These are phyloP conservation scores for Thera obeliscata DNA, from an alignment of 2,888 invertebrate genomes.

Conservation along the genomic window DNA sequence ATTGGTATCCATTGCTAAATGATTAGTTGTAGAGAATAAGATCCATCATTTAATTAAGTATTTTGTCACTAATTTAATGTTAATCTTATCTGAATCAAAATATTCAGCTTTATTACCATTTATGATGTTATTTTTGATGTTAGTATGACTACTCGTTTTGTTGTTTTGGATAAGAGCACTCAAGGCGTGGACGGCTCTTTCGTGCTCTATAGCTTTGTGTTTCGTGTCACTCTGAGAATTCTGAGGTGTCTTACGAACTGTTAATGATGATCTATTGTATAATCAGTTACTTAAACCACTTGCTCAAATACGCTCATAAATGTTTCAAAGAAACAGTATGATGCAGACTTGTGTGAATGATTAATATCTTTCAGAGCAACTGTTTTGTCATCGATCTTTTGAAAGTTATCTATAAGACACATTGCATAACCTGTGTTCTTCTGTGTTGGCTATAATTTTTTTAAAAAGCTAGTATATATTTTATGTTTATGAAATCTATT, in stretches of 20 bases:
- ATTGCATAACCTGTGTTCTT: too few species aligned
- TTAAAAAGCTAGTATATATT: too few species aligned
- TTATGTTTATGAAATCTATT: too few species aligned
- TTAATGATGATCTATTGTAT: conserved; percentile 57
- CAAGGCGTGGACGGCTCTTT: neutral
- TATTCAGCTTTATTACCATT: too few species aligned
- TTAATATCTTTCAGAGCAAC: neutral
- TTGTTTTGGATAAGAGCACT: neutral
- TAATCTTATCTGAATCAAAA: too few species aligned
- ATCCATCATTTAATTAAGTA: too few species aligned
- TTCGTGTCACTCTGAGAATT: conserved; percentile 6
- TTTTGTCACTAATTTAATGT: too few species aligned
- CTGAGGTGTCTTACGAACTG: conserved; percentile 31
- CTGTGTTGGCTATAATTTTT: too few species aligned
- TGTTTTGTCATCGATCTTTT: neutral
- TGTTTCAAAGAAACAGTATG: conserved; percentile 36
- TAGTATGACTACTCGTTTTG: neutral
- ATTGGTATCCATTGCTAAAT: too few species aligned
- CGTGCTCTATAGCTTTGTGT: conserved; percentile 1
- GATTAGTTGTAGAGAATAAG: too few species aligned
- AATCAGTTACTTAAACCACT: conserved; percentile 54
- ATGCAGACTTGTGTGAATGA: conserved; percentile 21
- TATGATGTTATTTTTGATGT: too few species aligned
- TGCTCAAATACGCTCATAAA: conserved; percentile 48
- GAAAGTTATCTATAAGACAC: too few species aligned